Conservation (phyloP, 2,888 invertebrate species). For the Agrochola macilenta region DNA sequence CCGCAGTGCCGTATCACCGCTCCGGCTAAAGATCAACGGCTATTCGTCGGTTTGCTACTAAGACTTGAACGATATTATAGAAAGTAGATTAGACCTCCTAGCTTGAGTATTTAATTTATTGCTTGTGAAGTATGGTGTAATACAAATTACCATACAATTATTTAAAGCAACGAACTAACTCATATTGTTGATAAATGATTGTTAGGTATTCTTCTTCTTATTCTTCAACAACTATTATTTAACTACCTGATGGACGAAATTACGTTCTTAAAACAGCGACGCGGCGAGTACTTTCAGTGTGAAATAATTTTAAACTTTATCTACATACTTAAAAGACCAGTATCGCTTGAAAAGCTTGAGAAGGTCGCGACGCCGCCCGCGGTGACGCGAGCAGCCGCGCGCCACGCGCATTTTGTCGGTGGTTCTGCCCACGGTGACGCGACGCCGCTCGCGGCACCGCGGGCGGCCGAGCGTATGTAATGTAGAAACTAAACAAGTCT, state of each 20-base stretch:
- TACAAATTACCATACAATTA: background rate
- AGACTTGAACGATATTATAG: background rate
- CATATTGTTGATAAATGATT: background rate
- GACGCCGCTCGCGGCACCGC: no score
- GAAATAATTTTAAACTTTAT: no score
- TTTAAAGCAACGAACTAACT: background rate
- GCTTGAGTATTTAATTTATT: background rate
- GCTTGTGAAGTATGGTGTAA: background rate
- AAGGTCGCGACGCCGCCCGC: no score
- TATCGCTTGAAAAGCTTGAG: no score
- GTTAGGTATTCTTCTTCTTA: background rate
- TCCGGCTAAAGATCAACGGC: background rate
- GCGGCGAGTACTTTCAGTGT: no score
- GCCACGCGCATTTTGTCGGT: no score
- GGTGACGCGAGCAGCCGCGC: no score
- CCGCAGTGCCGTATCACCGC: conserved; percentile 13
- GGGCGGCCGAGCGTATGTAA: no score
- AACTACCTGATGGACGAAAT: background rate
- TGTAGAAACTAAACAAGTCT: no score
- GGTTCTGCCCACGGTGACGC: no score
- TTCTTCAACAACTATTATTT: background rate
- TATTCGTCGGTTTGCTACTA: background rate
- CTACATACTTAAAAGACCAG: no score
- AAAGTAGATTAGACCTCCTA: background rate
- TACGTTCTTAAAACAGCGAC: no score